Evolutionary conservation across 2,113 vertebrate genomes (phyloP).

Genomic region (Cyprinodon tularosa): DNA sequence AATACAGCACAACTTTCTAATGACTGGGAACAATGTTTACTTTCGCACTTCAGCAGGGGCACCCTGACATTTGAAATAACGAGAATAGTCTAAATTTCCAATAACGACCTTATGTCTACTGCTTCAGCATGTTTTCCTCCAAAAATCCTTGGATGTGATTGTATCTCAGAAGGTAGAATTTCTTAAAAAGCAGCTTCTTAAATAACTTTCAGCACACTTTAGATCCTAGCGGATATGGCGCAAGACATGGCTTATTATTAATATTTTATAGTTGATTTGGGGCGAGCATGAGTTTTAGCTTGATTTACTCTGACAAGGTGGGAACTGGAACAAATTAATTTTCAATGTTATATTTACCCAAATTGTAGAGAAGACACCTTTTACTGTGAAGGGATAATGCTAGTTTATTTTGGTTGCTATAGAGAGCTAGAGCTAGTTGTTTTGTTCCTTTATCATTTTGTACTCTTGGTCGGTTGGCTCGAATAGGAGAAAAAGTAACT

Average conservation of each 20-base stretch:
- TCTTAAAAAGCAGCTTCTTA: not conserved
- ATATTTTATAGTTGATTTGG: not conserved
- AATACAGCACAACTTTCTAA: too few species aligned
- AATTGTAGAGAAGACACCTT: too few species aligned
- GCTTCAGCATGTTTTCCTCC: not conserved
- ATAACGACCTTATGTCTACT: not conserved
- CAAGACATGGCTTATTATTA: not conserved
- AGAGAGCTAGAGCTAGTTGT: not conserved
- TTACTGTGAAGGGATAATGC: too few species aligned
- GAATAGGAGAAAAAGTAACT: too few species aligned
- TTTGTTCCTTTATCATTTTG: not conserved
- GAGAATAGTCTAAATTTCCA: not conserved
- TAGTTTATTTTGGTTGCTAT: too few species aligned
- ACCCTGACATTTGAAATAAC: not conserved
- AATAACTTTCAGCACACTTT: not conserved
- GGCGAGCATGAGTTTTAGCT: not conserved
- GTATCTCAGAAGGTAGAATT: not conserved
- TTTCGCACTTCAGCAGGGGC: not conserved
- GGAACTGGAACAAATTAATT: too few species aligned
- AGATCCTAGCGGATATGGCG: not conserved
- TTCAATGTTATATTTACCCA: not conserved
- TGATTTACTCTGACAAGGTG: too few species aligned
- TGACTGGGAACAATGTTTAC: not conserved
- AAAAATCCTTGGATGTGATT: not conserved
- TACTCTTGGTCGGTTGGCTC: not conserved